These are phyloP conservation scores for Chymomyza procnemis DNA, from an alignment of 2,888 invertebrate genomes.

Conservation along the genomic window DNA sequence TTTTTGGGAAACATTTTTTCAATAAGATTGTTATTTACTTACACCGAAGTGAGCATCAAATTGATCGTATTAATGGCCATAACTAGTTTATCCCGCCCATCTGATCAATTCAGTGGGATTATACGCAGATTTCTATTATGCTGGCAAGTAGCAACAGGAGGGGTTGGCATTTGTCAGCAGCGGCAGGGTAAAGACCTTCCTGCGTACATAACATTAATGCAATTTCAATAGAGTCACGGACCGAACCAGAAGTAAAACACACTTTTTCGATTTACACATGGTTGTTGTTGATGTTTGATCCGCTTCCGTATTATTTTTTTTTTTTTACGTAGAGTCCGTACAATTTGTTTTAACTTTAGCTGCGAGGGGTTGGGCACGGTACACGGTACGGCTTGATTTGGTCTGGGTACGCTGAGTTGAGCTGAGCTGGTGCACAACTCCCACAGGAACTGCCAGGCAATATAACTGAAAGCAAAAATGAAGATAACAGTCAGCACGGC, in stretches of 20 bases:
- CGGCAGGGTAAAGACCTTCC: conserved; percentile 16
- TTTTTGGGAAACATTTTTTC: conserved; percentile 65
- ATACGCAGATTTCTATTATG: conserved; percentile 77
- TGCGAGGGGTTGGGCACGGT: conserved; percentile 3
- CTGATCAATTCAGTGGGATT: conserved; percentile 77
- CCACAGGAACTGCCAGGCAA: conserved; percentile 76
- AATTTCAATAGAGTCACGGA: conserved; percentile 65
- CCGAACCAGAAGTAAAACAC: conserved; percentile 50
- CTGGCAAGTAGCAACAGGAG: conserved; percentile 5
- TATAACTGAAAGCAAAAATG: conserved; percentile 76
- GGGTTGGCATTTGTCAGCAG: conserved; percentile 5
- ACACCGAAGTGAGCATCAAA: conserved; percentile 78
- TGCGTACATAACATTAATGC: conserved; percentile 63
- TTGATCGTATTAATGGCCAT: conserved; percentile 79
- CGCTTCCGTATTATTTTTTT: conserved; percentile 68
- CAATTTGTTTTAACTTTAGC: conserved; percentile 58
- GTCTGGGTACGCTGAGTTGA: background rate
- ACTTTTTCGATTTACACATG: conserved; percentile 74
- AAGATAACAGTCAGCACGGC: conserved; percentile 73
- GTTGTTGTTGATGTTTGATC: conserved; percentile 48
- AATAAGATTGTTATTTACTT: conserved; percentile 76
- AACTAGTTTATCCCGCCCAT: conserved; percentile 79
- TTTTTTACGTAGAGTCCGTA: conserved; percentile 46
- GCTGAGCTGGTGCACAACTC: conserved; percentile 39
- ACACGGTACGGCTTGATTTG: background rate